Evolutionary conservation across 2,888 invertebrate species (phyloP).

Genomic region (Caenorhabditis angaria): DNA sequence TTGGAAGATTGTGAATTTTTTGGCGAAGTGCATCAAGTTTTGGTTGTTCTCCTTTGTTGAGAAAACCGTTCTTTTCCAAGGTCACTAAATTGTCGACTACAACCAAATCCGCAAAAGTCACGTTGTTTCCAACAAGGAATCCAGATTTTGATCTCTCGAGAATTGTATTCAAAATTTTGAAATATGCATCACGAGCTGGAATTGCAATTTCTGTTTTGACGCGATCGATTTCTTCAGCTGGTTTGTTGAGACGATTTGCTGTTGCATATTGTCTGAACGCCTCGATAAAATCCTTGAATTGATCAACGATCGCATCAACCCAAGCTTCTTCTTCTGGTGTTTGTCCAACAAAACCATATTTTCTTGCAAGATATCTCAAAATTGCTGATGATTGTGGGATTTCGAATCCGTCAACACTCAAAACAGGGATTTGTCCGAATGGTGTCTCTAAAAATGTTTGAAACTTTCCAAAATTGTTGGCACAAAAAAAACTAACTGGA

Average conservation of each 20-base stretch:
- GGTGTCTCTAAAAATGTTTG: constrained; percentile 27
- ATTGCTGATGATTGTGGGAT: constrained; percentile 53
- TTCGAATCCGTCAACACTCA: constrained; percentile 43
- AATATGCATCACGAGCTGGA: constrained; percentile 16
- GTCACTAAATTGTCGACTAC: constrained; percentile 29
- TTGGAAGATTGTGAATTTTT: constrained; percentile 8
- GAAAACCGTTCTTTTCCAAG: constrained; percentile 7
- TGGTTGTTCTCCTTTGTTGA: constrained; percentile 4
- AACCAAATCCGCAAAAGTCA: constrained; percentile 30
- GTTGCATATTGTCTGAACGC: constrained; percentile 19
- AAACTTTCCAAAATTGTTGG: constrained; percentile 12
- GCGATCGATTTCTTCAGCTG: constrained; percentile 1
- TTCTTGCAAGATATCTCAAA: constrained; percentile 42
- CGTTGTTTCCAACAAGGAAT: constrained; percentile 20
- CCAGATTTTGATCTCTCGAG: constrained; percentile 22
- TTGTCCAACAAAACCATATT: constrained; percentile 42
- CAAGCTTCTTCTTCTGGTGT: constrained; percentile 45
- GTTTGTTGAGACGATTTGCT: constrained; percentile 8
- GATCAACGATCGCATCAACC: constrained; percentile 46
- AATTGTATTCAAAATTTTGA: constrained; percentile 8
- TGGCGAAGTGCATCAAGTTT: too few relatives aligned
- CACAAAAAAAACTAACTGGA: neutral
- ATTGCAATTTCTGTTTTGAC: constrained; percentile 12
- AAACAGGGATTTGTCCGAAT: constrained; percentile 48
- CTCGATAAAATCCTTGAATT: constrained; percentile 34